These are phyloP conservation scores for Drosophila melanica DNA, from an alignment of 1,140 invertebrate genomes.

Conservation along the genomic window DNA sequence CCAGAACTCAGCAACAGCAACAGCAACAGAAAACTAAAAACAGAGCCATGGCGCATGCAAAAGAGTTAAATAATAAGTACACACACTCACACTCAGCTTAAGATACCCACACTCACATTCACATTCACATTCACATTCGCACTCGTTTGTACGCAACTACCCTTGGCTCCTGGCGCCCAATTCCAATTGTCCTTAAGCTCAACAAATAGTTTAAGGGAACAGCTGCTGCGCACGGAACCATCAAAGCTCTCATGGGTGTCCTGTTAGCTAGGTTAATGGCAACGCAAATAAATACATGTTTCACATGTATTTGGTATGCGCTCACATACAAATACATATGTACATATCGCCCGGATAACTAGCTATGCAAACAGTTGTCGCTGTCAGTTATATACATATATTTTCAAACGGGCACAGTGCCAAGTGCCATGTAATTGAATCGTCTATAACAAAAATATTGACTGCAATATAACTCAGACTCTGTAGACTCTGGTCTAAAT, in stretches of 20 bases:
- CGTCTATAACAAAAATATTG: background rate
- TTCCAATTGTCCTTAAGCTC: conserved; percentile 65
- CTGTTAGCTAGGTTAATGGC: conserved; percentile 34
- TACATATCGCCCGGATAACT: conserved; percentile 21
- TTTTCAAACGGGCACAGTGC: background rate
- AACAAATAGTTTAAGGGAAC: conserved; percentile 66
- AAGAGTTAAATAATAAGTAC: conserved; percentile 80
- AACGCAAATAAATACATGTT: conserved; percentile 28
- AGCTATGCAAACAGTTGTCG: conserved; percentile 16
- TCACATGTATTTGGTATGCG: too few relatives aligned
- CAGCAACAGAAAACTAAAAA: conserved; percentile 7
- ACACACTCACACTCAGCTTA: conserved; percentile 36
- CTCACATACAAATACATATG: background rate
- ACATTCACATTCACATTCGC: background rate
- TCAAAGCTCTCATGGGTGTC: conserved; percentile 30
- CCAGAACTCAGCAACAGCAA: background rate
- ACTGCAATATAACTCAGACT: background rate
- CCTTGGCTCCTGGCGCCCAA: conserved; percentile 23
- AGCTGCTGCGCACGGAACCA: conserved; percentile 43
- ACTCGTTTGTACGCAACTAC: conserved; percentile 2
- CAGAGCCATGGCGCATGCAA: conserved; percentile 56
- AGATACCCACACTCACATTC: conserved; percentile 16
- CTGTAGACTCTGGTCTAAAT: background rate
- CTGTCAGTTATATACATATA: conserved; percentile 6
- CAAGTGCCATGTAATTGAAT: background rate